A percentile compares a stretch with the other conserved stretches of the same genome.
Conservation (phyloP, 2,888 invertebrate genomes). For the Cyaniris semiargus region DNA sequence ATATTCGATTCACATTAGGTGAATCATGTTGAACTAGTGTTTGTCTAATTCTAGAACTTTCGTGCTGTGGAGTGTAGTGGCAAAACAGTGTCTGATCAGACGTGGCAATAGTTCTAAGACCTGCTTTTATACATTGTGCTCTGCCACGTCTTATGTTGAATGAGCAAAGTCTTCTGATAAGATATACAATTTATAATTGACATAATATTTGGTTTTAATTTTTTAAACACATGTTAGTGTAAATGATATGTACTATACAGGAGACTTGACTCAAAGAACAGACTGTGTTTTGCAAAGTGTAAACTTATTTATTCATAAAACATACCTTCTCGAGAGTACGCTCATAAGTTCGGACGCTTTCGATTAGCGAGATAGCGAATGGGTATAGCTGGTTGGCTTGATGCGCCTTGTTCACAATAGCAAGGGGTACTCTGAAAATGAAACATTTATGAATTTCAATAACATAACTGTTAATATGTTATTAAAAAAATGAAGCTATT, state of each 20-base stretch:
- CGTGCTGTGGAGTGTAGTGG: conserved; percentile 33
- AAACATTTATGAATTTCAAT: neutral
- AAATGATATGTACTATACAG: neutral
- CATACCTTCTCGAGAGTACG: conserved; percentile 96
- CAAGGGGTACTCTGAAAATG: conserved; percentile 90
- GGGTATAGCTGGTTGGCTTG: conserved; percentile 99
- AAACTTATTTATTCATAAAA: neutral
- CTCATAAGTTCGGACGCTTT: conserved; percentile 98
- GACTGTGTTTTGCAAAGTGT: neutral
- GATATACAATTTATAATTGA: neutral
- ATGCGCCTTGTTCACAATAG: conserved; percentile 99
- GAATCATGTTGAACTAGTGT: conserved; percentile 38
- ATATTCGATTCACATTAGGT: conserved; percentile 39
- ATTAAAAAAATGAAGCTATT: too few relatives aligned
- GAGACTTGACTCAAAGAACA: neutral
- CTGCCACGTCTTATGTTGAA: neutral
- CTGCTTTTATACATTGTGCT: conserved; percentile 16
- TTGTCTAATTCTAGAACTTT: conserved; percentile 37
- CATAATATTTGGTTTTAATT: neutral
- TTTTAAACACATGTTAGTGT: neutral
- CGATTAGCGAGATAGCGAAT: conserved; percentile 98
- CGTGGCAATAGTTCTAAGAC: conserved; percentile 1
- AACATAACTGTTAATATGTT: neutral
- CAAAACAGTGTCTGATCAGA: neutral
- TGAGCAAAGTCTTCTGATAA: neutral